Base-by-base conservation (phyloP, 2,113 vertebrate genomes). In the Brienomyrus brachyistius region DNA sequence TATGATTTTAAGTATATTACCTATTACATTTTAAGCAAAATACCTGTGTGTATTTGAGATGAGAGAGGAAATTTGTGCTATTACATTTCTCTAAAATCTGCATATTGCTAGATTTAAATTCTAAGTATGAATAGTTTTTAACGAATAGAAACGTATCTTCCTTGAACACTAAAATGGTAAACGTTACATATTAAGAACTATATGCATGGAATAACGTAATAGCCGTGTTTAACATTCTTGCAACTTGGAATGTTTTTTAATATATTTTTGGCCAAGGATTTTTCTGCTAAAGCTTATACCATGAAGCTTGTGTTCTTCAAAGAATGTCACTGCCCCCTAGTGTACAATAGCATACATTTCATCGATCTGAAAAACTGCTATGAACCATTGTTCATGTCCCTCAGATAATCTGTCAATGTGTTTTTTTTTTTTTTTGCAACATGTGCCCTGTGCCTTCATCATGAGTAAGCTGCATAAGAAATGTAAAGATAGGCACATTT, bases 321-420 rank as follows among this genome's bases (percentile, higher is more conserved):
- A 83, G 90, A 52, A 54, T 77, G 84, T 86, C 86, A 90, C 89
- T 90, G 90, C 91, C 92, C 66, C 91, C 93, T 90, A 70, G 88
- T 92, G 91, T 23, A 50, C n/a, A 47, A 70, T 40, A 40, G 17
- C 19, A 47, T 17, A 5, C 40, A 84, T 51, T 88, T 91, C 89
- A 91, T 48, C 21, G 17, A 17, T 43, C 66, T 52, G 89, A 91
- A 89, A 52, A 70, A 90, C 23, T 50, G 84, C 47, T 52, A 47
- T 74, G 11, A 27, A 48, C 48, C 51, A 3, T 9, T 77, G 15
- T 52, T 40, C 6, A 51, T 52, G 27, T 52, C 21, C 2, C 43
- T 21, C n/a, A 80, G 48, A 27, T 35, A 86, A 48, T 50, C n/a
- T 54, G 6, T 51, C 27, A 77, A 35, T 35, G 3, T 5, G 13